Conservation (phyloP, 2,888 invertebrate genomes). For the Trachelus troglodyta region DNA sequence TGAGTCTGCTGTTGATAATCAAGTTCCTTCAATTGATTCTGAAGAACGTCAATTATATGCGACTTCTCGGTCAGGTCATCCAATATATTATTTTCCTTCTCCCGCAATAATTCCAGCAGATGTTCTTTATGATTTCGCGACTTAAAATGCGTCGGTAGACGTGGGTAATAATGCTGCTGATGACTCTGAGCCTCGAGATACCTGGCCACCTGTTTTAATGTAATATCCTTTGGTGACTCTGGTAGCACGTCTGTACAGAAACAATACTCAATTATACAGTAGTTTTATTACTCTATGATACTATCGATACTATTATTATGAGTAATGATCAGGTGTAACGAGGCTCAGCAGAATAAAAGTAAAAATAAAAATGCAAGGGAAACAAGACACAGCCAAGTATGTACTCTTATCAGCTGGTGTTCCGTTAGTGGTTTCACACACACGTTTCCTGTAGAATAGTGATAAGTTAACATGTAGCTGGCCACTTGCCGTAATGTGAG, state of each 20-base stretch:
- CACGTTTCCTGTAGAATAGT: neutral
- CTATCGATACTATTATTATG: neutral
- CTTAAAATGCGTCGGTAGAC: conserved; percentile 20
- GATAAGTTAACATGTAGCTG: neutral
- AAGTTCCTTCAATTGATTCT: conserved; percentile 29
- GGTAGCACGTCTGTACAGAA: conserved; percentile 45
- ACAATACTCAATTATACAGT: neutral
- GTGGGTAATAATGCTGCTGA: conserved; percentile 18
- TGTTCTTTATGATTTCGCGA: conserved; percentile 29
- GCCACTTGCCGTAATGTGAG: neutral
- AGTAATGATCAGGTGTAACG: neutral
- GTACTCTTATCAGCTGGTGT: neutral
- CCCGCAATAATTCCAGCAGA: conserved; percentile 28
- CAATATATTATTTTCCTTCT: conserved; percentile 37
- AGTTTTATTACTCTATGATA: neutral
- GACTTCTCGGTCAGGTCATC: conserved; percentile 36
- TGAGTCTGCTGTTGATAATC: conserved; percentile 26
- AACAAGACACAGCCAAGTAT: neutral
- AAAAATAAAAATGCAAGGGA: neutral
- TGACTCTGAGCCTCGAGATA: conserved; percentile 42
- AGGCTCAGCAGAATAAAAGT: neutral
- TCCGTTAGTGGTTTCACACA: neutral
- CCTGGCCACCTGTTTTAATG: conserved; percentile 46
- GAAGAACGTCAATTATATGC: conserved; percentile 33
- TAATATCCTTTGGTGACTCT: conserved; percentile 41